A percentile compares a stretch with the other conserved stretches of the same genome.
Evolutionary conservation across 2,797 vertebrate genomes (phyloP).

Genomic region (Jordanella pulchra): DNA sequence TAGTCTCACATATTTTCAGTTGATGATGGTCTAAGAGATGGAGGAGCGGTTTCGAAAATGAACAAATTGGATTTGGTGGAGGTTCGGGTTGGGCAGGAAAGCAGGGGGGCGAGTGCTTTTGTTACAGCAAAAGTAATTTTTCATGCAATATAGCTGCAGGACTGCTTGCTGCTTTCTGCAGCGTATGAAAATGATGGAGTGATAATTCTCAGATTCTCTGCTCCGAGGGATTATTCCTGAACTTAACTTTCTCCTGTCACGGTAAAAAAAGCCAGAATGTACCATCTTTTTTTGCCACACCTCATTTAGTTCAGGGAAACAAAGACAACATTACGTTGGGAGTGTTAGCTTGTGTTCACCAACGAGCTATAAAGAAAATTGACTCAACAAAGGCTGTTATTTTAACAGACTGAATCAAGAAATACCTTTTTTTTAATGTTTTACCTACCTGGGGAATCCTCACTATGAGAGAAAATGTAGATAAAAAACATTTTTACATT

Average conservation of each 20-base stretch:
- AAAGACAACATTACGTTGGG: slow-evolving; percentile 2
- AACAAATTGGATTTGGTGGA: slow-evolving; percentile 55
- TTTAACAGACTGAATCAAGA: slow-evolving; percentile 12
- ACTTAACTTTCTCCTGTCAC: slow-evolving; percentile 33
- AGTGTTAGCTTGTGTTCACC: slow-evolving; percentile 20
- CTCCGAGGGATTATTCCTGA: slow-evolving; percentile 29
- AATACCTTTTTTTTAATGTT: slow-evolving; percentile 9
- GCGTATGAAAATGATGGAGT: slow-evolving; percentile 31
- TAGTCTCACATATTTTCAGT: slow-evolving; percentile 23
- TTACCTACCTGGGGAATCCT: slow-evolving; percentile 11
- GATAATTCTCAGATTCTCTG: slow-evolving; percentile 8
- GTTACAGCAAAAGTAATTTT: slow-evolving; percentile 42
- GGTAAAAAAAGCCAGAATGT: slow-evolving; percentile 43
- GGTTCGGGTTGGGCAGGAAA: slow-evolving; percentile 20
- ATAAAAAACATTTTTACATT: slow-evolving; percentile 48
- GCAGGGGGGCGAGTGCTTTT: slow-evolving; percentile 19
- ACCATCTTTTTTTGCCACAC: slow-evolving; percentile 29
- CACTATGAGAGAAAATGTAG: slow-evolving; percentile 13
- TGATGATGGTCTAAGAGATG: slow-evolving; percentile 25
- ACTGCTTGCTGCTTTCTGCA: slow-evolving; percentile 13
- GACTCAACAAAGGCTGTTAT: slow-evolving; percentile 14
- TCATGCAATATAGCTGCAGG: slow-evolving; percentile 39
- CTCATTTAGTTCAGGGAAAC: slow-evolving; percentile 46
- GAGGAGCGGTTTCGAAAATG: slow-evolving; percentile 21
- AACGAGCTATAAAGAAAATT: slow-evolving; percentile 42